These are phyloP conservation scores for Ylistrum balloti DNA, from an alignment of 1,140 invertebrate species.

Conservation along the genomic window DNA sequence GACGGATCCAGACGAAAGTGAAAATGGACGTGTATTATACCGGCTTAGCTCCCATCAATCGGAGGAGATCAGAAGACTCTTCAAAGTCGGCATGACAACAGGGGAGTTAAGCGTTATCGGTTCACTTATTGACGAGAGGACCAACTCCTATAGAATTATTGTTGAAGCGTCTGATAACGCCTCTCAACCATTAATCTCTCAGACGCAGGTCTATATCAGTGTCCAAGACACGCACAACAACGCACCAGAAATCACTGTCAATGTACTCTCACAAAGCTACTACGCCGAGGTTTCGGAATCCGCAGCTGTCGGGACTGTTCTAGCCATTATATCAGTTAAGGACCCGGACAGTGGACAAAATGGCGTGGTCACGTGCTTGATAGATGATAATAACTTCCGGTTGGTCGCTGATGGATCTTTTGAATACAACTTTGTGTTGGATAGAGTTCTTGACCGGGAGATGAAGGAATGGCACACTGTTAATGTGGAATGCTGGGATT, in stretches of 20 bases:
- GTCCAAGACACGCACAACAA: constrained; percentile 71
- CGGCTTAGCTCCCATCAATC: constrained; percentile 85
- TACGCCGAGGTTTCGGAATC: constrained; percentile 85
- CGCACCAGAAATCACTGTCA: constrained; percentile 79
- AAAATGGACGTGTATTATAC: constrained; percentile 90
- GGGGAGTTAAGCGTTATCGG: constrained; percentile 69
- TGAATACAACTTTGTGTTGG: constrained; percentile 56
- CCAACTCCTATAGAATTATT: constrained; percentile 86
- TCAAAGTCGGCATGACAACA: constrained; percentile 68
- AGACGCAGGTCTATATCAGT: constrained; percentile 95
- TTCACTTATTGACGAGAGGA: constrained; percentile 60
- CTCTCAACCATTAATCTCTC: constrained; percentile 91
- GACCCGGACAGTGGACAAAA: constrained; percentile 72
- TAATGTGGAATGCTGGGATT: constrained; percentile 60
- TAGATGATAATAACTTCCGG: constrained; percentile 57
- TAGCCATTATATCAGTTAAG: constrained; percentile 72
- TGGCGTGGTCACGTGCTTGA: constrained; percentile 69
- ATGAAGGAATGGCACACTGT: constrained; percentile 60
- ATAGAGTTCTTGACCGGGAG: constrained; percentile 64
- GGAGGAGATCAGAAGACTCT: constrained; percentile 60
- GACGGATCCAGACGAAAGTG: constrained; percentile 90
- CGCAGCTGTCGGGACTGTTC: constrained; percentile 64
- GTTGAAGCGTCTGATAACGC: constrained; percentile 97
- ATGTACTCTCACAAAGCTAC: constrained; percentile 82
- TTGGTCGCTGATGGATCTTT: constrained; percentile 45